Conservation (phyloP, 2,797 vertebrate genomes). For the Bovichtus variegatus region DNA sequence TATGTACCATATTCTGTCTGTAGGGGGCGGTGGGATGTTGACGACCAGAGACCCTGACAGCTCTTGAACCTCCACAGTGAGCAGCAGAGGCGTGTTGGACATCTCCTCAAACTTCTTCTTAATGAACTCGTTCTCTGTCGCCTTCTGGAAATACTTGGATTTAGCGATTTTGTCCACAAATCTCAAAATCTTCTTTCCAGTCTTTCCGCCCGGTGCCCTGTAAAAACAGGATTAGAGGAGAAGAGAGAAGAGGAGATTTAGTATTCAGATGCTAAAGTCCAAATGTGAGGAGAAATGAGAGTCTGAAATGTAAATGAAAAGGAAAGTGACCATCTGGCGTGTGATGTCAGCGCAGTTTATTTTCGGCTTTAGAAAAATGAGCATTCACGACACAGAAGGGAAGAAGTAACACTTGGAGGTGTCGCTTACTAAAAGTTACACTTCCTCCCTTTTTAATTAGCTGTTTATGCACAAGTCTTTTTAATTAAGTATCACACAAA, state of each 20-base stretch:
- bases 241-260: slow-evolving; percentile 37
- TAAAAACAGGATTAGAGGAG: slow-evolving; percentile 56
- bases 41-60: slow-evolving; percentile 87
- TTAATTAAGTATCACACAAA: neutral
- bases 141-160: slow-evolving; percentile 94
- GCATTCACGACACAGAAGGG: slow-evolving; percentile 37
- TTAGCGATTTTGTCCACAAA: slow-evolving; percentile 93
- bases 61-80: slow-evolving; percentile 91
- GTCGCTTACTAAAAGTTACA: neutral
- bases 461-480: neutral
- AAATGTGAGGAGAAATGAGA: slow-evolving; percentile 19
- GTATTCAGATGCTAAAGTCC: slow-evolving; percentile 29
- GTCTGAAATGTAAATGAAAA: slow-evolving; percentile 42
- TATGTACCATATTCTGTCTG: slow-evolving; percentile 90
- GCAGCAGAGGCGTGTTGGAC: slow-evolving; percentile 92
- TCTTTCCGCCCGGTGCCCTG: slow-evolving; percentile 82
- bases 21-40: slow-evolving; percentile 91
- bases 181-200: slow-evolving; percentile 90
- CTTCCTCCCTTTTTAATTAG: neutral
- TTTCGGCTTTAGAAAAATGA: slow-evolving; percentile 32
- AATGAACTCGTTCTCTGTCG: slow-evolving; percentile 92
- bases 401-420: slow-evolving; percentile 14
- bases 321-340: slow-evolving; percentile 65
- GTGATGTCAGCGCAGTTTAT: slow-evolving; percentile 36
- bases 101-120: slow-evolving; percentile 95